Evolutionary conservation across 2,888 invertebrate species (phyloP).

Genomic region (Mesorhabditis belari): DNA sequence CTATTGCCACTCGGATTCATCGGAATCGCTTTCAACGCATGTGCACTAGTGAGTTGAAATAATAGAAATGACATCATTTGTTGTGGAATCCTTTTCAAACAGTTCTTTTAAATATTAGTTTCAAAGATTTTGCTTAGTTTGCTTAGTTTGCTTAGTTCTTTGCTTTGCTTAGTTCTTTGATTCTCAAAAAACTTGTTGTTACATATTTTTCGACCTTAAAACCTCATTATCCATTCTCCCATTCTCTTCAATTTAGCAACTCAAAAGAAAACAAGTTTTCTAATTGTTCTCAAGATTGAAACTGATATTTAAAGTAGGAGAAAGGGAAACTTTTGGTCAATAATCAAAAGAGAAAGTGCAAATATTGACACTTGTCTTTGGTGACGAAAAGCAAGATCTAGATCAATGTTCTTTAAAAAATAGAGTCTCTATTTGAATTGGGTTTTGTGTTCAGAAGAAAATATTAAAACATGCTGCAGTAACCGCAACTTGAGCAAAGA

Average conservation of each 20-base stretch:
- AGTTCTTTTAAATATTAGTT: background rate
- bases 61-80: slow-evolving; percentile 1
- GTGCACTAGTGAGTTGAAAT: slow-evolving; percentile 41
- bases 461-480: no score
- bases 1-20: slow-evolving; percentile 43
- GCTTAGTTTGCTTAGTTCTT: background rate
- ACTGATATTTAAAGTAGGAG: no score
- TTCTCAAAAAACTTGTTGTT: slow-evolving; percentile 7
- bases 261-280: slow-evolving; percentile 4
- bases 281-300: no score
- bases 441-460: no score
- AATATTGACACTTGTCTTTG: no score
- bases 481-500: no score
- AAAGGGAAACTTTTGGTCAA: no score
- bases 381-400: no score
- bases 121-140: background rate
- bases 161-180: background rate
- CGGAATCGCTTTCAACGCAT: slow-evolving; percentile 46
- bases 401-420: no score
- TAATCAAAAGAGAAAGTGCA: background rate
- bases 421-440: no score
- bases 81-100: background rate
- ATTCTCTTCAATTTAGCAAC: slow-evolving; percentile 3
- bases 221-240: background rate
- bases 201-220: no score